These are phyloP conservation scores for Oncopodura yosiiana DNA, from an alignment of 1,140 invertebrate species.

Conservation along the genomic window DNA sequence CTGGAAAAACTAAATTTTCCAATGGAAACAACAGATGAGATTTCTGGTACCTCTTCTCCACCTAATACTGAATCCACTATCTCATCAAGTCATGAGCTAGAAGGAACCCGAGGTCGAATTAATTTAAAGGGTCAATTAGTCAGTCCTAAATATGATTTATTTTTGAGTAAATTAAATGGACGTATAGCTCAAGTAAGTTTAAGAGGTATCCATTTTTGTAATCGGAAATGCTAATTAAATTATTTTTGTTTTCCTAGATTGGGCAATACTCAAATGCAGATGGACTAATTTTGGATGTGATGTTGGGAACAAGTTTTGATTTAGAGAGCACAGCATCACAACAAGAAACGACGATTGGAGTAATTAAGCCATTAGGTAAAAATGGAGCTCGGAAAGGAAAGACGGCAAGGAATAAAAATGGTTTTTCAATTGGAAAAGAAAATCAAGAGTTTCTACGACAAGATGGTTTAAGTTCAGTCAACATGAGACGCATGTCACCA, in stretches of 20 bases:
- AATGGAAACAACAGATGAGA: slow-evolving; percentile 16
- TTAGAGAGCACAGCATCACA: background rate
- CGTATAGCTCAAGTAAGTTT: slow-evolving; percentile 30
- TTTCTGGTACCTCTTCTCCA: no score
- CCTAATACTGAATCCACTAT: slow-evolving; percentile 29
- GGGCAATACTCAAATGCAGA: slow-evolving; percentile 37
- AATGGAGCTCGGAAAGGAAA: background rate
- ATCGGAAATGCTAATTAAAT: background rate
- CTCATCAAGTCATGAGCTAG: slow-evolving; percentile 30
- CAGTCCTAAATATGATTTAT: slow-evolving; percentile 34
- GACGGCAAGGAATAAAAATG: slow-evolving; percentile 18
- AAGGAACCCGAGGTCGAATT: slow-evolving; percentile 32
- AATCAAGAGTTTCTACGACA: slow-evolving; percentile 13
- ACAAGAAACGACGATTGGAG: background rate
- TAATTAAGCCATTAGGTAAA: background rate
- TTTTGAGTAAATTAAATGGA: slow-evolving; percentile 25
- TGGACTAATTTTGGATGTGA: slow-evolving; percentile 35
- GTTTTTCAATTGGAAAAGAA: background rate
- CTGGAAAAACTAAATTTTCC: slow-evolving; percentile 32
- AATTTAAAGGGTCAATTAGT: slow-evolving; percentile 35
- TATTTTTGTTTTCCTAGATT: slow-evolving; percentile 27
- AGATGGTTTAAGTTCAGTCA: slow-evolving; percentile 7
- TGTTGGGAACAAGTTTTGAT: slow-evolving; percentile 3
- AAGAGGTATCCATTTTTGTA: background rate
- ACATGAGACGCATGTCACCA: slow-evolving; percentile 25